These are phyloP conservation scores for Xestoiulus laeticollis DNA, from an alignment of 2,888 invertebrate species.

Conservation along the genomic window DNA sequence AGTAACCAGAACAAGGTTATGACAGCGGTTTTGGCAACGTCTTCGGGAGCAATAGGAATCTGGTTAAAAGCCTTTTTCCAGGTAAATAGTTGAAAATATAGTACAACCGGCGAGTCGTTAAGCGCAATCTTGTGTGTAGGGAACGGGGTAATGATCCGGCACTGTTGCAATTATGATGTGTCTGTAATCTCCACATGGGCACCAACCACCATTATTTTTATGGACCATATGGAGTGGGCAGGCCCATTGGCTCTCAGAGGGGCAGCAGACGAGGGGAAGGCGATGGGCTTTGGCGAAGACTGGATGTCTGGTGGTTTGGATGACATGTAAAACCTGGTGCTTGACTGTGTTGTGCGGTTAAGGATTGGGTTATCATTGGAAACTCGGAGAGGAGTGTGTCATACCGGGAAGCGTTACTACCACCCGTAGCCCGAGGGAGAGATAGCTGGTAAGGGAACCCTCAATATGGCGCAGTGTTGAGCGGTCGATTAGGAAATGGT, in stretches of 20 bases:
- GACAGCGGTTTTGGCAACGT: slow-evolving; percentile 63
- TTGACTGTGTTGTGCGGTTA: no score
- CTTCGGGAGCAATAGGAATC: slow-evolving; percentile 62
- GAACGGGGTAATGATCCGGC: slow-evolving; percentile 63
- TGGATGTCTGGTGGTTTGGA: no score
- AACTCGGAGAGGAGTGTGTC: no score
- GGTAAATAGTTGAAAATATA: no score
- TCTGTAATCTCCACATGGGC: slow-evolving; percentile 64
- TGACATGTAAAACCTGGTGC: no score
- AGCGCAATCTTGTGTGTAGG: slow-evolving; percentile 62
- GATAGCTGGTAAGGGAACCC: no score
- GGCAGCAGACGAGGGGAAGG: slow-evolving; percentile 54
- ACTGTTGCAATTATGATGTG: slow-evolving; percentile 61
- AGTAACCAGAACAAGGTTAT: slow-evolving; percentile 63
- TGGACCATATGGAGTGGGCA: slow-evolving; percentile 63
- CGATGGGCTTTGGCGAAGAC: no score
- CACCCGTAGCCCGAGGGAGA: no score
- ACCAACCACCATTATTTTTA: slow-evolving; percentile 60
- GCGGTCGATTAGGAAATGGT: background rate
- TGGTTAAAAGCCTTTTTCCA: slow-evolving; percentile 63
- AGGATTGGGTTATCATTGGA: no score
- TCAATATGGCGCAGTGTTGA: no score
- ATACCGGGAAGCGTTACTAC: no score
- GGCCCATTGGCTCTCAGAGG: slow-evolving; percentile 64
- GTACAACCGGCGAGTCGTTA: slow-evolving; percentile 58